Conservation (phyloP, 2,113 vertebrate genomes). For the Dendropsophus ebraccatus region DNA sequence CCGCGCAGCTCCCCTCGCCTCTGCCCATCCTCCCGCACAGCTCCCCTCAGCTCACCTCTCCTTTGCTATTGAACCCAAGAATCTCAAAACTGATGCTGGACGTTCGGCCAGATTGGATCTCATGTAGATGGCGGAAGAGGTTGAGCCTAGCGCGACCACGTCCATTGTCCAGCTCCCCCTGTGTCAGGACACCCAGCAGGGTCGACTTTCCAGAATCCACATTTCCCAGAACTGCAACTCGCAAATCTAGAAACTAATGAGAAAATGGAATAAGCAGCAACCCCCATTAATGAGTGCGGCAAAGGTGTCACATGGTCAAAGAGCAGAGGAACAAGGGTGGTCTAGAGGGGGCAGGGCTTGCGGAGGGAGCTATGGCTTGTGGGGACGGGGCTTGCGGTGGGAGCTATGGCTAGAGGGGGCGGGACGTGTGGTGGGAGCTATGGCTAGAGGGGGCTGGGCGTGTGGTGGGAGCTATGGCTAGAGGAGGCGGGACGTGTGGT, state of each 20-base stretch:
- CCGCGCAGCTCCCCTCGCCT: neutral
- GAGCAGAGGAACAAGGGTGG: too few relatives aligned
- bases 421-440: too few relatives aligned
- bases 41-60: constrained; percentile 87
- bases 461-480: too few relatives aligned
- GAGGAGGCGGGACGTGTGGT: too few relatives aligned
- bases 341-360: too few relatives aligned
- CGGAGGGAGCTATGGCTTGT: too few relatives aligned
- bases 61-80: constrained; percentile 96
- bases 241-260: constrained; percentile 91
- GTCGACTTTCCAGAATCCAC: constrained; percentile 98
- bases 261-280: constrained; percentile 14
- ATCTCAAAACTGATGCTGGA: constrained; percentile 99
- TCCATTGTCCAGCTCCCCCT: constrained; percentile 97
- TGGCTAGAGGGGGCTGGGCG: too few relatives aligned
- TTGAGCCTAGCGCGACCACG: constrained; percentile 94
- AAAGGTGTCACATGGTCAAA: neutral
- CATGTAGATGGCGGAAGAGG: constrained; percentile 96
- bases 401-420: too few relatives aligned
- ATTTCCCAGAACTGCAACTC: constrained; percentile 95
- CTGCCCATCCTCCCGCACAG: neutral
- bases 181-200: constrained; percentile 91
- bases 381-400: too few relatives aligned
- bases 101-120: constrained; percentile 96
- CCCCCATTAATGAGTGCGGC: too few relatives aligned